Base-by-base conservation (phyloP, 2,113 vertebrate genomes). In the Melanotaenia duboulayi region DNA sequence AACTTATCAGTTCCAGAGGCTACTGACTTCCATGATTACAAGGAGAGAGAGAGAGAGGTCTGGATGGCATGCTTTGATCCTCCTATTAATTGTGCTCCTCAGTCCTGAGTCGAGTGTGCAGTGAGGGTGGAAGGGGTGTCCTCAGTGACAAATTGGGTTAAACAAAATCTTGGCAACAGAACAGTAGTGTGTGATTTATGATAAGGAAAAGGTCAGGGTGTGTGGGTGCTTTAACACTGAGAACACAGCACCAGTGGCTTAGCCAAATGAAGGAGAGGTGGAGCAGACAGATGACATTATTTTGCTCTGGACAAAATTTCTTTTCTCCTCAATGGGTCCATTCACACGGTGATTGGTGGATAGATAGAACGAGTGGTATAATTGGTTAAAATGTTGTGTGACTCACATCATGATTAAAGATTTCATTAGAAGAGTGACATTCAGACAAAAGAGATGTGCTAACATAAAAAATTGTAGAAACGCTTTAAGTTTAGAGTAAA, bases 131-230 rank as follows among this genome's bases (percentile, higher is more conserved):
- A 80, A 55, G 71, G 66, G 81, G 65, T 74, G 78, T 78, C 86
- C 78, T 72, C 73, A 25, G 82, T 92, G 91, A 92, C 90, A 89
- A 93, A 94, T 93, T 91, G 91, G 83, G 87, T 90, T 88, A 90
- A 93, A 90, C 87, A 82, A 86, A 87, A 83, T 80, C 65, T 83
- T 93, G 91, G 90, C 92, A 91, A 84, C 81, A 76, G 83, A 93
- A 89, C 83, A 84, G 90, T 65, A 75, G 66, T 69, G 19, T 50
- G 77, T 93, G 93, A 94, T 93, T 92, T 92, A 93, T 88, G 86
- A 88, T 68, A 55, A 69, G 72, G 76, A 65, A 92, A 93, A 94
- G 93, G 92, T 93, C 91, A 91, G 71, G 14, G 79, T 58, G 65
- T 57, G 42, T 78, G 58, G 78, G 61, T 66, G 78, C 75, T 74